Percentiles rank a stretch among this genome's conserved stretches.
Conservation (phyloP, 2,888 invertebrate species). For the Tubulanus polymorphus region DNA sequence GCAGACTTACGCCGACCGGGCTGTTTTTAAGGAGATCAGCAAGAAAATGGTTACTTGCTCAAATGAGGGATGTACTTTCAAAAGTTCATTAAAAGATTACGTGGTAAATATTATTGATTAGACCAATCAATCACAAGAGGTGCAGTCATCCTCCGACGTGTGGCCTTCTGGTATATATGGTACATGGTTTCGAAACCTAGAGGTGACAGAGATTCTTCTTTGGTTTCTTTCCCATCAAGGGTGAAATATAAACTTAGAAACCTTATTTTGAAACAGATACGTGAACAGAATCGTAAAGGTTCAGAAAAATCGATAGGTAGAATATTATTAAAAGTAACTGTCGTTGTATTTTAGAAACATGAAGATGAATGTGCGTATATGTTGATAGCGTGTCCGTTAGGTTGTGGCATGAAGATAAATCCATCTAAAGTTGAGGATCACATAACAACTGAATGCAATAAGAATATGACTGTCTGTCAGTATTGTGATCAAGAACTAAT, state of each 20-base stretch:
- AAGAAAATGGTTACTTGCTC: constrained; percentile 24
- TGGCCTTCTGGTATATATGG: too few relatives aligned
- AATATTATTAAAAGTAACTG: too few relatives aligned
- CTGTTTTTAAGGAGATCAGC: constrained; percentile 35
- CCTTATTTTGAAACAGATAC: too few relatives aligned
- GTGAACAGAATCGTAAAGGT: too few relatives aligned
- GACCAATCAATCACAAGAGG: too few relatives aligned
- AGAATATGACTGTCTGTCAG: constrained; percentile 23
- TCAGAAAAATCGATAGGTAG: too few relatives aligned
- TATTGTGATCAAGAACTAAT: constrained; percentile 23
- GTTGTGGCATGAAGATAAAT: constrained; percentile 21
- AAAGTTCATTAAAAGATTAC: constrained; percentile 37
- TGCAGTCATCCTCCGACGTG: too few relatives aligned
- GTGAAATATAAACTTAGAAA: too few relatives aligned
- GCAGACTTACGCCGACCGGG: constrained; percentile 41
- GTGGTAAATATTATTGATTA: constrained; percentile 31
- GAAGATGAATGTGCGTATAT: constrained; percentile 21
- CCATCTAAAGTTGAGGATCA: constrained; percentile 22
- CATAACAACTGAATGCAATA: constrained; percentile 23
- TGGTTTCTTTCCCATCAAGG: too few relatives aligned
- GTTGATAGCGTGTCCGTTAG: constrained; percentile 19
- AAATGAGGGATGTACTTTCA: constrained; percentile 35
- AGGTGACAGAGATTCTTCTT: too few relatives aligned
- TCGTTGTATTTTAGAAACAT: constrained; percentile 22
- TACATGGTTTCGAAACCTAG: too few relatives aligned